A percentile compares a stretch with the other conserved stretches of the same genome.
These are phyloP conservation scores for Eristalis intricaria DNA, from an alignment of 2,888 invertebrate genomes.

Conservation along the genomic window DNA sequence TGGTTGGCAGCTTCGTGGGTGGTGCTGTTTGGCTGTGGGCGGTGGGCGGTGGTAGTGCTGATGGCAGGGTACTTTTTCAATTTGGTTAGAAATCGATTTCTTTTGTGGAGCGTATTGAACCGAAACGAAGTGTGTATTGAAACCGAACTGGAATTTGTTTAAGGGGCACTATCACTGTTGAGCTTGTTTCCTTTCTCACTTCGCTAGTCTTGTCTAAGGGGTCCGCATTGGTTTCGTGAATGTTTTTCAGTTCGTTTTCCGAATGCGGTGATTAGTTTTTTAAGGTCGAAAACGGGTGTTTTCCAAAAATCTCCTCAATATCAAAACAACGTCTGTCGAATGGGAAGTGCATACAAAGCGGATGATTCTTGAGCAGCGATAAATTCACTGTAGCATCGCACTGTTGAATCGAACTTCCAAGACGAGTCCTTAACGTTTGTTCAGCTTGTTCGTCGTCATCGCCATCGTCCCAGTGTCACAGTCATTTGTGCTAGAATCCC, in stretches of 20 bases:
- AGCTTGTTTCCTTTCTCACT: not conserved
- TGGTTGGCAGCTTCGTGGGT: slow-evolving; percentile 21
- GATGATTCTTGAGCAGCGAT: too few species aligned
- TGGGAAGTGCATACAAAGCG: not conserved
- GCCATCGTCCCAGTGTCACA: slow-evolving; percentile 8
- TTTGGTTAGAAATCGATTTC: slow-evolving; percentile 64
- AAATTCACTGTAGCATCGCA: not conserved
- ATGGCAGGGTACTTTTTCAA: slow-evolving; percentile 48
- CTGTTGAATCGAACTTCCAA: not conserved
- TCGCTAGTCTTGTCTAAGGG: not conserved
- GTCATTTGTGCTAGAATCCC: slow-evolving; percentile 50
- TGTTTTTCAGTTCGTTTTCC: not conserved
- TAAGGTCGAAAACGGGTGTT: not conserved
- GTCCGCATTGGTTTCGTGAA: not conserved
- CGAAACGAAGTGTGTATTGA: slow-evolving; percentile 62
- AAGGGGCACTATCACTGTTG: slow-evolving; percentile 20
- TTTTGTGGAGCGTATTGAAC: slow-evolving; percentile 64
- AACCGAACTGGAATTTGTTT: slow-evolving; percentile 57
- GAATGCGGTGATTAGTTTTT: not conserved
- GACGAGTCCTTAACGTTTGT: not conserved
- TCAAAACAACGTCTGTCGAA: not conserved
- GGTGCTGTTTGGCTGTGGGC: too few species aligned
- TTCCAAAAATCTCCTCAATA: not conserved
- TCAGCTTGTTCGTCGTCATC: not conserved
- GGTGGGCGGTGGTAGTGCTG: not conserved